phyloP scores from a whole-genome alignment of 2,888 invertebrate species.

The Aporophyla nigra region DNA sequence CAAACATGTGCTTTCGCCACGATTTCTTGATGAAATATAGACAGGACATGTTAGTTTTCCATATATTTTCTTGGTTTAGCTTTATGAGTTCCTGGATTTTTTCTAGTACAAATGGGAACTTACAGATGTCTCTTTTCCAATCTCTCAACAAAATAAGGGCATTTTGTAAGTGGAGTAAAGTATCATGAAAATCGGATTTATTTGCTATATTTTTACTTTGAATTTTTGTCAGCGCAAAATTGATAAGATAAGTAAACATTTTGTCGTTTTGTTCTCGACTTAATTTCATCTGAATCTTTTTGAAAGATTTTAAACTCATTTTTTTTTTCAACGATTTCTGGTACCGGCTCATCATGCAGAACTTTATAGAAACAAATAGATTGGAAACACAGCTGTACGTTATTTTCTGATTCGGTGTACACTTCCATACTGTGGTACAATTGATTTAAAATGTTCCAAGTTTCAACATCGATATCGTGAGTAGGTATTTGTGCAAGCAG shows the following conservation, averaged over 20 bases:
- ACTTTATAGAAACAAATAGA: constrained; percentile 78
- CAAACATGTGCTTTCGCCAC: constrained; percentile 80
- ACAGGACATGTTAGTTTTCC: constrained; percentile 65
- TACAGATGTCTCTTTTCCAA: constrained; percentile 77
- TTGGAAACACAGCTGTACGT: constrained; percentile 75
- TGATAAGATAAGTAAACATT: constrained; percentile 78
- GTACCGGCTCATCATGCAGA: constrained; percentile 74
- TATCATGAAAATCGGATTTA: constrained; percentile 70
- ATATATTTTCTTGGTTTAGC: constrained; percentile 71
- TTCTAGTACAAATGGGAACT: constrained; percentile 70
- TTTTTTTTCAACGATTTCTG: constrained; percentile 79
- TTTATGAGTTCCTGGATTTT: constrained; percentile 74
- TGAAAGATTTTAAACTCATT: constrained; percentile 49
- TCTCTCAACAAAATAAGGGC: constrained; percentile 72
- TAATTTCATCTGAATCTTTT: background rate
- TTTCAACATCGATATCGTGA: constrained; percentile 72
- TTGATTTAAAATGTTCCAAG: constrained; percentile 80
- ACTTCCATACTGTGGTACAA: constrained; percentile 83
- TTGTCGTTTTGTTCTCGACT: constrained; percentile 71
- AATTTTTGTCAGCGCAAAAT: constrained; percentile 65
- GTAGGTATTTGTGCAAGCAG: constrained; percentile 73
- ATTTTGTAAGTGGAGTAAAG: constrained; percentile 63
- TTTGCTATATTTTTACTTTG: constrained; percentile 61
- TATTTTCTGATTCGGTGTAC: constrained; percentile 75
- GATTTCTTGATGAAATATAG: constrained; percentile 77